Conservation (phyloP, 2,797 vertebrate genomes). For the Melanotaenia boesemani region DNA sequence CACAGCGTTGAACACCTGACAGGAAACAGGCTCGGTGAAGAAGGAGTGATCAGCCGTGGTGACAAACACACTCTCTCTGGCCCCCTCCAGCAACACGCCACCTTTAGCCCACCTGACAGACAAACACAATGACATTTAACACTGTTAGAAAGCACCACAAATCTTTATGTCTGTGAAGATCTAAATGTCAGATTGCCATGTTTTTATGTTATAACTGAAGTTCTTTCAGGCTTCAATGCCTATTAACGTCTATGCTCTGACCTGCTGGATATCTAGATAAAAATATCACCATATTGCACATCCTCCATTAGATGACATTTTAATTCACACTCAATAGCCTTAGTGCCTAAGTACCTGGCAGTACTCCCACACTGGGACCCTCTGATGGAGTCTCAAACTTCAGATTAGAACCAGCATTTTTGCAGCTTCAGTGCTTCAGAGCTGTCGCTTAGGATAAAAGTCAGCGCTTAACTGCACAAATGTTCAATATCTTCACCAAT, state of each 20-base stretch:
- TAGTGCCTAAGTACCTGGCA: conserved; percentile 58
- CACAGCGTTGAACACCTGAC: conserved; percentile 94
- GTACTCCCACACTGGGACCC: conserved; percentile 47
- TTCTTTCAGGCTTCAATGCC: conserved; percentile 16
- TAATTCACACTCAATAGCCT: conserved; percentile 59
- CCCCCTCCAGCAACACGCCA: conserved; percentile 91
- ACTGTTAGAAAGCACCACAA: neutral
- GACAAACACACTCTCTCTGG: conserved; percentile 89
- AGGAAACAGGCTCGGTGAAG: conserved; percentile 97
- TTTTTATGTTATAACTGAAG: conserved; percentile 40
- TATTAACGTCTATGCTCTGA: conserved; percentile 22
- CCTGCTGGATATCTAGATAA: conserved; percentile 49
- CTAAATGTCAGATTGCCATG: conserved; percentile 33
- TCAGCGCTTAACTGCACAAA: conserved; percentile 51
- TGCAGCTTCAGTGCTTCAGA: conserved; percentile 42
- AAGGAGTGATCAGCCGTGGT: conserved; percentile 94
- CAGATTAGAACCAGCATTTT: conserved; percentile 46
- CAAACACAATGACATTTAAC: conserved; percentile 18
- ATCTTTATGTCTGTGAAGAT: conserved; percentile 13
- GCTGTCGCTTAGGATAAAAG: conserved; percentile 56
- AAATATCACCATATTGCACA: conserved; percentile 60
- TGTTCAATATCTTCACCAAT: conserved; percentile 62
- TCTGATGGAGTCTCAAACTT: conserved; percentile 51
- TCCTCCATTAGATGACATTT: conserved; percentile 62
- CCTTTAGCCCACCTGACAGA: conserved; percentile 93